Evolutionary conservation across 2,113 vertebrate genomes (phyloP).

Genomic region (Gobius niger): DNA sequence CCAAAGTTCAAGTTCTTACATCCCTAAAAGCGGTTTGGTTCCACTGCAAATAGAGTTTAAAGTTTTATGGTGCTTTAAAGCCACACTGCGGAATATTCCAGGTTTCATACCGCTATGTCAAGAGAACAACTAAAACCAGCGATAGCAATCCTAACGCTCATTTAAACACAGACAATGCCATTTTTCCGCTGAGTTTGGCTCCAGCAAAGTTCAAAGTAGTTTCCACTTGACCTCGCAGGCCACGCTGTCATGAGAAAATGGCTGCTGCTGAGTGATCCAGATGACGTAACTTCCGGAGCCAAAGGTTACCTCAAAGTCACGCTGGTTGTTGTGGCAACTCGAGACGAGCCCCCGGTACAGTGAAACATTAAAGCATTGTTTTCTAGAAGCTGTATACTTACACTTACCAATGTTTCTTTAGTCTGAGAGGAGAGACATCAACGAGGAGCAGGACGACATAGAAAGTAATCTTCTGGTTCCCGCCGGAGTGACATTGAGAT

Average conservation of each 20-base stretch:
- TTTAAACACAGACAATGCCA: too few species aligned
- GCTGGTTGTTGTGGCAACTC: slow-evolving; percentile 88
- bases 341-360: slow-evolving; percentile 88
- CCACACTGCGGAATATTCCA: too few species aligned
- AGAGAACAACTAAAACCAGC: too few species aligned
- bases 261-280: slow-evolving; percentile 91
- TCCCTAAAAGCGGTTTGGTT: too few species aligned
- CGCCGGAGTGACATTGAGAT: slow-evolving; percentile 85
- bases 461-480: slow-evolving; percentile 92
- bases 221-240: slow-evolving; percentile 65
- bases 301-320: slow-evolving; percentile 97
- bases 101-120: too few species aligned
- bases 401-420: slow-evolving; percentile 43
- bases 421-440: slow-evolving; percentile 81
- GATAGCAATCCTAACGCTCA: too few species aligned
- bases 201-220: too few species aligned
- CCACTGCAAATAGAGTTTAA: too few species aligned
- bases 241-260: slow-evolving; percentile 93
- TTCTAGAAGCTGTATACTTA: not conserved
- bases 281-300: slow-evolving; percentile 85
- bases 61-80: too few species aligned
- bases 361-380: not conserved
- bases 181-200: too few species aligned
- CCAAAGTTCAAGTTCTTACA: not conserved
- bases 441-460: slow-evolving; percentile 88